phyloP scores from a whole-genome alignment of 2,113 vertebrate species.

The Morphnarchus princeps region DNA sequence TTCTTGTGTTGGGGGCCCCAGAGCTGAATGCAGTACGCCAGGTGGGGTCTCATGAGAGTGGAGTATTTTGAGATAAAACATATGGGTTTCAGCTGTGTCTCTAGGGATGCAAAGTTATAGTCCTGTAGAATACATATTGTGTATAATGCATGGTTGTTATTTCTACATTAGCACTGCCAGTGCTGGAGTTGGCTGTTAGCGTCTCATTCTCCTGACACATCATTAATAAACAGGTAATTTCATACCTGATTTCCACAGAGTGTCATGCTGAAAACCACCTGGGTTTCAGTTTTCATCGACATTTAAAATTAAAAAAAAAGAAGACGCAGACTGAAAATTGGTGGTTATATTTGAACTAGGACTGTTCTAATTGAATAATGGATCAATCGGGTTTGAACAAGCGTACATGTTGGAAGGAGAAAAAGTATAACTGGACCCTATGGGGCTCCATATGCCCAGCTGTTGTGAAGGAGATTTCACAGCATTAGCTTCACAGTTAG shows the following conservation, averaged over 20 bases:
- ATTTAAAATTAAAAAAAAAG: neutral
- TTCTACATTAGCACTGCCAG: slow-evolving; percentile 59
- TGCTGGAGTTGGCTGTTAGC: slow-evolving; percentile 54
- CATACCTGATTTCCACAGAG: slow-evolving; percentile 78
- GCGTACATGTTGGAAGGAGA: neutral
- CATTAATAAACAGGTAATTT: slow-evolving; percentile 79
- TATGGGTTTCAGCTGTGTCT: slow-evolving; percentile 46
- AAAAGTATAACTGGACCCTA: neutral
- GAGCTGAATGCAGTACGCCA: too few species aligned
- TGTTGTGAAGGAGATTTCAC: neutral
- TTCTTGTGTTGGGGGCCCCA: too few species aligned
- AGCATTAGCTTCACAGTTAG: neutral
- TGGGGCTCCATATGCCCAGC: neutral
- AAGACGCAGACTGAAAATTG: neutral
- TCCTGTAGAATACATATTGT: slow-evolving; percentile 30
- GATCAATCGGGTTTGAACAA: slow-evolving; percentile 36
- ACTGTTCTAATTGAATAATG: slow-evolving; percentile 51
- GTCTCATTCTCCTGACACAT: slow-evolving; percentile 71
- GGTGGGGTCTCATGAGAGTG: too few species aligned
- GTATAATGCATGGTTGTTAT: slow-evolving; percentile 60
- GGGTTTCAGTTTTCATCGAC: slow-evolving; percentile 70
- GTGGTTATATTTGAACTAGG: slow-evolving; percentile 36
- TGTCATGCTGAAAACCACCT: slow-evolving; percentile 78
- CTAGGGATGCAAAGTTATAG: slow-evolving; percentile 35
- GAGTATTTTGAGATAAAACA: slow-evolving; percentile 66